Evolutionary conservation across 2,113 vertebrate genomes (phyloP), one percentile per base, ranked within the genome.

Genomic region (Cyanoramphus novaezelandiae): DNA sequence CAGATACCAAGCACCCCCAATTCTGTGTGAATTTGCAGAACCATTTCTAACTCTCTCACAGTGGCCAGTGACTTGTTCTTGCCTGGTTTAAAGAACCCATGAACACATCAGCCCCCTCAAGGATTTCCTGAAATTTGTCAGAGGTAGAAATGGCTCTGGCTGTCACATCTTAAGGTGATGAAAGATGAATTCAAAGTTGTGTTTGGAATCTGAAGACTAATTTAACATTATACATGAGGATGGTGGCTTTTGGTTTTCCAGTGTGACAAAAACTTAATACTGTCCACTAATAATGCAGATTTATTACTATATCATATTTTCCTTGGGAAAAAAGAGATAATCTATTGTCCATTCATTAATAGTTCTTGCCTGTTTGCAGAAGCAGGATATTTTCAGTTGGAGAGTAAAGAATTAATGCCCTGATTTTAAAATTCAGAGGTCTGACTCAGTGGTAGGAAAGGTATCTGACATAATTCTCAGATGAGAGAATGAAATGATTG

Each of bases 401-500:
- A 70, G 14, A 62, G n/a, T 50, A 69, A 82, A 43, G 31, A 75
- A 13, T 84, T 81, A 63, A 59, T 82, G 37, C n/a, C 28, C 55
- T 71, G 37, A 19, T 59, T 71, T 93, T 62, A 67, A 94, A 82
- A 82, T 43, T 10, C 27, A 77, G 80, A 71, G 67, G 31, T 76
- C 43, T 88, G 72, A 76, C 44, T 88, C 24, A 64, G 18, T 37
- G 15, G 13, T 93, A 88, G 59, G 39, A 87, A 87, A 86, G 25
- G 17, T 88, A 65, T 74, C 37, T 25, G 52, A 78, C 39, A 83
- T 57, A 82, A 74, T 16, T 70, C 59, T 77, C 64, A 67, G 55
- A 93, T 88, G 63, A 84, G 63, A 78, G n/a, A 90, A 81, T 57
- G 52, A 91, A 95, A 86, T 78, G 35, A 79, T 72, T 89, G 52